Evolutionary conservation across 2,888 invertebrate genomes (phyloP).

Genomic region (Noctuana brunneofusca): DNA sequence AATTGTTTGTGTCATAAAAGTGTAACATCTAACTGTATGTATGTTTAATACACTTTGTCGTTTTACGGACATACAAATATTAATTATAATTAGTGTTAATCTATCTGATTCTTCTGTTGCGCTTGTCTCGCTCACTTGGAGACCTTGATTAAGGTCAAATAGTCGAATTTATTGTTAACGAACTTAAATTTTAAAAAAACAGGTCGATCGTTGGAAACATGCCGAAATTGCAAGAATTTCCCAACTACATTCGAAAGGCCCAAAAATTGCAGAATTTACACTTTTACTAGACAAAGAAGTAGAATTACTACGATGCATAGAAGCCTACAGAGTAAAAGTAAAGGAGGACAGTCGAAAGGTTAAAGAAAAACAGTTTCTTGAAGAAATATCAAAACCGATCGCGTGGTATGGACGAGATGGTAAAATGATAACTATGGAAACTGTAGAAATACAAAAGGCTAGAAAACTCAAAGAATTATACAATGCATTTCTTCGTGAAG

Average conservation of each 20-base stretch:
- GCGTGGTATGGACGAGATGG: constrained; percentile 90
- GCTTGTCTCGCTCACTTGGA: too few relatives aligned
- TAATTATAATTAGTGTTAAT: too few relatives aligned
- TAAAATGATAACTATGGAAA: constrained; percentile 89
- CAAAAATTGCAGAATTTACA: constrained; percentile 87
- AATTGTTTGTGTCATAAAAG: too few relatives aligned
- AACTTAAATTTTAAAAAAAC: constrained; percentile 22
- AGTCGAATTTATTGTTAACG: too few relatives aligned
- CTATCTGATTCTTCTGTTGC: too few relatives aligned
- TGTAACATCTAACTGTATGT: too few relatives aligned
- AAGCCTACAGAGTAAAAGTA: constrained; percentile 85
- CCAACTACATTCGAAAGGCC: constrained; percentile 84
- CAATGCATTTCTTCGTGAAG: constrained; percentile 84
- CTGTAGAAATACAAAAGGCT: constrained; percentile 90
- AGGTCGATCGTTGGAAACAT: constrained; percentile 87
- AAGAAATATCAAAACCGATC: constrained; percentile 87
- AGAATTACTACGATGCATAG: constrained; percentile 86
- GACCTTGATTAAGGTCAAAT: too few relatives aligned
- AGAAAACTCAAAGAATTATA: constrained; percentile 89
- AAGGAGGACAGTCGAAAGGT: constrained; percentile 83
- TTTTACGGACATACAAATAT: too few relatives aligned
- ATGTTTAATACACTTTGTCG: too few relatives aligned
- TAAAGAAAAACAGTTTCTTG: constrained; percentile 84
- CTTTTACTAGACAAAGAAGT: constrained; percentile 89
- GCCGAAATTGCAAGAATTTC: constrained; percentile 85